Evolutionary conservation across 2,113 vertebrate genomes (phyloP).

Genomic region (Syngnathus typhle): DNA sequence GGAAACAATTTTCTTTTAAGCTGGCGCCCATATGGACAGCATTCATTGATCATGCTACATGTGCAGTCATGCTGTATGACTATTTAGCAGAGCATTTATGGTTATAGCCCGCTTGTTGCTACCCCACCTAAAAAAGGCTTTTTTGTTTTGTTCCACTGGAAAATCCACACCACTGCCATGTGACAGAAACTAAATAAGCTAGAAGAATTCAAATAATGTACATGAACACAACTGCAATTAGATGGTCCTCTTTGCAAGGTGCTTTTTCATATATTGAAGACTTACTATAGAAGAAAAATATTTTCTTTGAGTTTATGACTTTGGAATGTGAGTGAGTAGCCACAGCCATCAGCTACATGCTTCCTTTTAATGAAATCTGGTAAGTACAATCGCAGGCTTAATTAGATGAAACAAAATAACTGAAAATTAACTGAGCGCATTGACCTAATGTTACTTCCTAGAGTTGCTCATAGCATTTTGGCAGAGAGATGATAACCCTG

Average conservation of each 20-base stretch:
- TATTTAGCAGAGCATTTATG: conserved; percentile 55
- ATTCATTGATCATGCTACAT: conserved; percentile 48
- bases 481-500: neutral
- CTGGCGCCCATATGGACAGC: conserved; percentile 50
- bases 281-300: neutral
- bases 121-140: conserved; percentile 47
- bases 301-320: too few species aligned
- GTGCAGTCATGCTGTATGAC: conserved; percentile 46
- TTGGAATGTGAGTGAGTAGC: neutral
- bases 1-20: conserved; percentile 70
- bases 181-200: conserved; percentile 13
- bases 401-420: neutral
- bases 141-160: conserved; percentile 28
- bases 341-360: neutral
- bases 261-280: neutral
- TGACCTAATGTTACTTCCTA: neutral
- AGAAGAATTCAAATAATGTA: conserved; percentile 33
- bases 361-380: neutral
- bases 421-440: neutral
- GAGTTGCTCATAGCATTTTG: neutral
- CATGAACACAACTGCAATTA: conserved; percentile 21
- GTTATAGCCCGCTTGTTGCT: conserved; percentile 33
- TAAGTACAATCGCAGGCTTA: neutral
- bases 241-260: conserved; percentile 25
- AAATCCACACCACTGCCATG: conserved; percentile 28